Conservation (phyloP, 2,888 invertebrate genomes). For the Latheticus oryzae region DNA sequence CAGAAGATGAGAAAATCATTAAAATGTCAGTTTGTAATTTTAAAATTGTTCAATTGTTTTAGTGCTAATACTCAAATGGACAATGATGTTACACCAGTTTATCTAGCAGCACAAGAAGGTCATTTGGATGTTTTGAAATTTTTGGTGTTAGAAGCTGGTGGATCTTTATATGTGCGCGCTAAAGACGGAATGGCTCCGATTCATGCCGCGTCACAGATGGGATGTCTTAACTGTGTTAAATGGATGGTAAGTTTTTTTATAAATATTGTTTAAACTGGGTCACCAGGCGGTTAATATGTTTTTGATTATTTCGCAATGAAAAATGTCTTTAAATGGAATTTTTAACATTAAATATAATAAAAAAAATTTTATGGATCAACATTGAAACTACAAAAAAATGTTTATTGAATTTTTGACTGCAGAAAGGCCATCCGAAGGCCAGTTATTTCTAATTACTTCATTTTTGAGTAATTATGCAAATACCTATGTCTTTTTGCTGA, state of each 20-base stretch:
- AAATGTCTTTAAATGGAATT: no score
- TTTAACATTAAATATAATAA: no score
- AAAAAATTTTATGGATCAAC: no score
- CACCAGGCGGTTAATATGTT: no score
- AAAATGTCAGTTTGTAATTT: constrained; percentile 4
- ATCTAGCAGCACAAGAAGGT: constrained; percentile 90
- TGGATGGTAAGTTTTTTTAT: constrained; percentile 82
- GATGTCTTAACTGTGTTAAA: constrained; percentile 85
- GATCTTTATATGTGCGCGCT: constrained; percentile 83
- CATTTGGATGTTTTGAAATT: constrained; percentile 88
- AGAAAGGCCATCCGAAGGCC: no score
- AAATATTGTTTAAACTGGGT: no score
- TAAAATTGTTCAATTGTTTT: constrained; percentile 47
- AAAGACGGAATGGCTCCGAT: constrained; percentile 92
- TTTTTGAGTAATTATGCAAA: no score
- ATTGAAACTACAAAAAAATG: no score
- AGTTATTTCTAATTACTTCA: no score
- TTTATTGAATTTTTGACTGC: no score
- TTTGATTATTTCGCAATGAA: no score
- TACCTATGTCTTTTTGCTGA: no score
- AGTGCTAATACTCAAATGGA: constrained; percentile 93
- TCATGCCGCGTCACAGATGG: constrained; percentile 92
- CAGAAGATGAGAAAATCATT: background rate
- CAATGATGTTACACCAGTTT: constrained; percentile 91
- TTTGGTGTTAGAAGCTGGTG: constrained; percentile 85